Percentiles rank a stretch among this genome's conserved stretches.
Conservation (phyloP, 2,113 vertebrate species). For the Hyaena hyaena region DNA sequence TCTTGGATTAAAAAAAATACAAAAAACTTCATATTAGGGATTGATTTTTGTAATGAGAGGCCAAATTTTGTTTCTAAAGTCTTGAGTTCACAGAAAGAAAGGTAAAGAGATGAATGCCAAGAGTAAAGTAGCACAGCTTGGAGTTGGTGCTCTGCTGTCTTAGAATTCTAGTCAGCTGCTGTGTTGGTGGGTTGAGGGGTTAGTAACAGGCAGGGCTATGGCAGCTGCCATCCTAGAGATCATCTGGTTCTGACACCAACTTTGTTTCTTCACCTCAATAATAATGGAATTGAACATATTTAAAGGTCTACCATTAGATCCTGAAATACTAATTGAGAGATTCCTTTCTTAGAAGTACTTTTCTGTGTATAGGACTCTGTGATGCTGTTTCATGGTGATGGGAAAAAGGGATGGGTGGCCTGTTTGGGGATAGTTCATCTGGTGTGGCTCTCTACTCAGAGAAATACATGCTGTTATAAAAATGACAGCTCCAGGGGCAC, state of each 20-base stretch:
- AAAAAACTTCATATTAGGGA: neutral
- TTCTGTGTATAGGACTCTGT: neutral
- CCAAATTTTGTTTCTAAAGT: constrained; percentile 26
- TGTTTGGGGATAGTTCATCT: neutral
- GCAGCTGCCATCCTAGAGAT: neutral
- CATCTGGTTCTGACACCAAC: neutral
- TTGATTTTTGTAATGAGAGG: neutral
- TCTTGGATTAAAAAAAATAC: neutral
- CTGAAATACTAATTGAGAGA: neutral
- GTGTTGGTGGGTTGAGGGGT: neutral
- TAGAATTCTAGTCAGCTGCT: neutral
- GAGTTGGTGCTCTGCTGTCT: neutral
- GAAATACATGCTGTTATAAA: neutral
- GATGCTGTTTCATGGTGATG: neutral
- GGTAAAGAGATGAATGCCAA: neutral
- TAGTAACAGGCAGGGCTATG: neutral
- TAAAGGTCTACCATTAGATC: neutral
- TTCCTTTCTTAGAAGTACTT: neutral
- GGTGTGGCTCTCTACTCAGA: neutral
- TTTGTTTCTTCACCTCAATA: neutral
- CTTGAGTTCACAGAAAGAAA: neutral
- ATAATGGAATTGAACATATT: neutral
- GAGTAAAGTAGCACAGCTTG: neutral
- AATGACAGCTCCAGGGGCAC: neutral
- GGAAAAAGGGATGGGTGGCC: neutral